Base-by-base conservation (phyloP, 1,140 invertebrate genomes). In the Drosophila truncata region DNA sequence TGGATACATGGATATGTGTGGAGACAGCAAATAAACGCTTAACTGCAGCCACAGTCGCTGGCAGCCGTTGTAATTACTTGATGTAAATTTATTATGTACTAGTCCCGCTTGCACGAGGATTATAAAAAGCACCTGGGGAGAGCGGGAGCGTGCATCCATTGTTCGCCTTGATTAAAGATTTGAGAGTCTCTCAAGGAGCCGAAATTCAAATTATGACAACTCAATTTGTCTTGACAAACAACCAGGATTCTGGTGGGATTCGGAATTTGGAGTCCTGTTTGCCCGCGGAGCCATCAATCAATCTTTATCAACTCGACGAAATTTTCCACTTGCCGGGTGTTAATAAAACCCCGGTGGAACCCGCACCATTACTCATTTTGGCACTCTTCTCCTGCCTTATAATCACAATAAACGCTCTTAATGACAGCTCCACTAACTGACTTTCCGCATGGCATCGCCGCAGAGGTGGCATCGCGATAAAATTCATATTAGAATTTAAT, bases 401-500 rank as follows among this genome's bases (percentile, higher is more conserved):
- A 70, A 80, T 70, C 52, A 70, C 84, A 88, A 88, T 87, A 86
- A 86, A 88, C 83, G 75, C 63, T 46, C 82, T 86, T 87, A 87
- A 83, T 80, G 80, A 52, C 61, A 76, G 62, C 66, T 83, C 74
- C 61, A 29, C 62, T 41, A 67, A 63, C 52, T 52, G 63, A 74
- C 71, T 73, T 64, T 57, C 71, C 71, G 81, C 46, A 47, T 71
- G 69, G 59, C 57, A 54, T 58, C 66, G 42, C 57, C 72, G 42
- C 10, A 20, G 66, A 79, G 47, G 62, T 57, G 41, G 23, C 42
- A 73, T 55, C 41, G 71, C 72, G 61, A 88, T 87, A 88, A 87
- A 87, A 84, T 66, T 80, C 85, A 88, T 80, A 87, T 87, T 87
- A 87, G 84, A 80, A 84, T 80, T 87, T 84, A 87, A 87, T 87